Percentiles rank a stretch among this genome's conserved stretches.
These are phyloP conservation scores for Brachionus koreanus DNA, from an alignment of 1,140 invertebrate species.

Conservation along the genomic window DNA sequence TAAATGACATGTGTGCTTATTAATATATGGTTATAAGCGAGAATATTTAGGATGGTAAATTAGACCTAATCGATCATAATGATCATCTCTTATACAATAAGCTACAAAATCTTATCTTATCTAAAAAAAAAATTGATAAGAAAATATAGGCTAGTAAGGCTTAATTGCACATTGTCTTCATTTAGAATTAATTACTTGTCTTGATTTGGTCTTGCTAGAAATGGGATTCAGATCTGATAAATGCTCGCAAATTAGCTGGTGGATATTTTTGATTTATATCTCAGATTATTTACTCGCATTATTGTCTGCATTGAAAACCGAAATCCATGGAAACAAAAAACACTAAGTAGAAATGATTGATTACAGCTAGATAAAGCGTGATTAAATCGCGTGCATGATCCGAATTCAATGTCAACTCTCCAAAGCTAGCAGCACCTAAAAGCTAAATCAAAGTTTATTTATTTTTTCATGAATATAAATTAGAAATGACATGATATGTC, in stretches of 20 bases:
- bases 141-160: neutral
- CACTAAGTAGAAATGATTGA: neutral
- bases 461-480: conserved; percentile 15
- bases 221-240: neutral
- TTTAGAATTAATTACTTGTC: conserved; percentile 4
- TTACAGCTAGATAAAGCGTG: neutral
- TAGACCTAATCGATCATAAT: conserved; percentile 9
- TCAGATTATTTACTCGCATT: neutral
- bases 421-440: neutral
- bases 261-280: conserved; percentile 42
- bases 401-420: neutral
- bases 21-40: neutral
- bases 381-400: neutral
- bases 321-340: neutral
- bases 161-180: neutral
- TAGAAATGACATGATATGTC: conserved; percentile 42
- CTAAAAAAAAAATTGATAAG: neutral
- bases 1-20: neutral
- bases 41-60: neutral
- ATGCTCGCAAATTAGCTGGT: neutral
- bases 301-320: neutral
- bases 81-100: neutral
- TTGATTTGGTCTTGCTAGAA: neutral
- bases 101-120: neutral
- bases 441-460: neutral